These are phyloP conservation scores for Blastobasis adustella DNA, from an alignment of 2,888 invertebrate genomes.

Conservation along the genomic window DNA sequence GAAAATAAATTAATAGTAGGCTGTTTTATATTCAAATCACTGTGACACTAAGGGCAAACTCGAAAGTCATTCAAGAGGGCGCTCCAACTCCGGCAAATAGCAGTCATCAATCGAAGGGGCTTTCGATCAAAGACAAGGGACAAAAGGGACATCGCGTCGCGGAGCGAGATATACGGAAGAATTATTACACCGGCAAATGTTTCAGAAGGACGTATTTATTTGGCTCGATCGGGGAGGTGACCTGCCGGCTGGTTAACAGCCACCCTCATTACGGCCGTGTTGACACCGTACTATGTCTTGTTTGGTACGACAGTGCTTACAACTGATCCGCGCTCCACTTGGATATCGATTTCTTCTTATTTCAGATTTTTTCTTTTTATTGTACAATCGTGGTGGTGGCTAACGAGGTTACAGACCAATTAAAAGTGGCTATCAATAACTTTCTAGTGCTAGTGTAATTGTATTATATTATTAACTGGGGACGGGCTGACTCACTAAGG, in stretches of 20 bases:
- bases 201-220: slow-evolving; percentile 40
- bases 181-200: slow-evolving; percentile 45
- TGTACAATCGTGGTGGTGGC: too few species aligned
- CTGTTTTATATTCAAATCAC: slow-evolving; percentile 33
- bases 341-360: too few species aligned
- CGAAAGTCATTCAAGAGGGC: slow-evolving; percentile 46
- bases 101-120: slow-evolving; percentile 62
- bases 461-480: too few species aligned
- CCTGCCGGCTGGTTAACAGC: neutral
- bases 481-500: too few species aligned
- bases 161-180: slow-evolving; percentile 53
- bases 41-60: slow-evolving; percentile 29
- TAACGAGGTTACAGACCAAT: too few species aligned
- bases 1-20: slow-evolving; percentile 7
- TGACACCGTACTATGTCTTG: too few species aligned
- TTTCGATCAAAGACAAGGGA: slow-evolving; percentile 65
- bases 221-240: slow-evolving; percentile 19
- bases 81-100: slow-evolving; percentile 51
- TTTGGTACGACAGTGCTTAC: too few species aligned
- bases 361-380: too few species aligned
- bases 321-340: too few species aligned
- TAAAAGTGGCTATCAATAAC: too few species aligned
- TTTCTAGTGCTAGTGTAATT: too few species aligned
- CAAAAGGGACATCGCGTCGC: slow-evolving; percentile 48
- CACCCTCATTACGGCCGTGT: neutral